Percentiles rank a stretch among this genome's conserved stretches.
Evolutionary conservation across 2,797 vertebrate species (phyloP).

Genomic region (Parauchenoglanis punctatus): DNA sequence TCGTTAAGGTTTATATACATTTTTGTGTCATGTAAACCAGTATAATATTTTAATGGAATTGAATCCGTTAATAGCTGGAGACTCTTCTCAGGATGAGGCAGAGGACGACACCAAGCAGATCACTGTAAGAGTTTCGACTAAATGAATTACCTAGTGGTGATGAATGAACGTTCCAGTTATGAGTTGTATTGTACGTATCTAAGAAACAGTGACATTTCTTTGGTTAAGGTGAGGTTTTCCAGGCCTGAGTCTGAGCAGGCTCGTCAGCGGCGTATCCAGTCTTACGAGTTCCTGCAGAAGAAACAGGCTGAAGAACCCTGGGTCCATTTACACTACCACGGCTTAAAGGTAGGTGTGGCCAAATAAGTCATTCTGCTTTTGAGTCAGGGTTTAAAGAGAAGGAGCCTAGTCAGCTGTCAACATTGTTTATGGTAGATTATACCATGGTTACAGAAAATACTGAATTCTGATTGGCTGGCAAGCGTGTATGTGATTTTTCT

Average conservation of each 20-base stretch:
- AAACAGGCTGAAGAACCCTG: constrained; percentile 96
- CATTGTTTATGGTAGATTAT: background rate
- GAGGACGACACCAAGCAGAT: constrained; percentile 96
- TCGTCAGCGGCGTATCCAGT: constrained; percentile 90
- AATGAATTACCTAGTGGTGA: background rate
- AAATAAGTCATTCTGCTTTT: background rate
- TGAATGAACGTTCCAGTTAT: background rate
- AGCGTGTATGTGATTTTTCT: background rate
- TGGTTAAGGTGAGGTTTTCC: constrained; percentile 87
- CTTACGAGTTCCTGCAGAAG: constrained; percentile 96
- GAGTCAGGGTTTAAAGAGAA: background rate
- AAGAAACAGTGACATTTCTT: background rate
- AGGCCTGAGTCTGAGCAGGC: constrained; percentile 95
- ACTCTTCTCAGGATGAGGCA: constrained; percentile 97
- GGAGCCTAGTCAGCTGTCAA: background rate
- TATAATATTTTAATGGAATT: background rate
- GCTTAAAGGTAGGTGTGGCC: constrained; percentile 76
- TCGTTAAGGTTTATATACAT: background rate
- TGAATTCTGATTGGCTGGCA: background rate
- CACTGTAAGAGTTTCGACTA: constrained; percentile 77
- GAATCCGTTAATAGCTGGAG: constrained; percentile 79
- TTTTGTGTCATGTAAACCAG: background rate
- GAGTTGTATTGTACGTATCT: background rate
- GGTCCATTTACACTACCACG: constrained; percentile 89
- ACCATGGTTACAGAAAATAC: background rate